Evolutionary conservation across 2,888 invertebrate species (phyloP).

Genomic region (Neocrepidodera transversa): DNA sequence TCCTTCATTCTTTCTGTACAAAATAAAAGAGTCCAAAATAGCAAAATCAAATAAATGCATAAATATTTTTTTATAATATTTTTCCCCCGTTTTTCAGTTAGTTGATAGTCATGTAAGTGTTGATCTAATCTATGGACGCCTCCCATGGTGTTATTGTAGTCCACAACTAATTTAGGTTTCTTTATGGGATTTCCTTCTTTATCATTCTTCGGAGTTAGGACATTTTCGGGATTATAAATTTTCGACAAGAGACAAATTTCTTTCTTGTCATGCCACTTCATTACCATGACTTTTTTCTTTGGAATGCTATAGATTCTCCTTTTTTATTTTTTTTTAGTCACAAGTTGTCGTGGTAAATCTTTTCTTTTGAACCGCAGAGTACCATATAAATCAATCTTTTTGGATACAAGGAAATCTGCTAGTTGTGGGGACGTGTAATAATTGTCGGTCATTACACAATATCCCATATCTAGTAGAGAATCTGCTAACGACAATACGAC

Average conservation of each 20-base stretch:
- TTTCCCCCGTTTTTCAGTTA: constrained; percentile 39
- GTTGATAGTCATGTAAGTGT: constrained; percentile 37
- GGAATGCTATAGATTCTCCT: background rate
- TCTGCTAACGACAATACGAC: too few species aligned
- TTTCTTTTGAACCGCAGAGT: background rate
- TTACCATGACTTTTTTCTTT: background rate
- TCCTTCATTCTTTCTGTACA: background rate
- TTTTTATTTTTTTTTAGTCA: background rate
- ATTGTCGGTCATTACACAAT: constrained; percentile 34
- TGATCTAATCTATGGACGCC: constrained; percentile 47
- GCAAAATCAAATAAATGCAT: constrained; percentile 41
- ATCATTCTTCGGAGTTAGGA: background rate
- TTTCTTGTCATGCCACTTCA: constrained; percentile 11
- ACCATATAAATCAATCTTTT: background rate
- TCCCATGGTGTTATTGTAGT: constrained; percentile 46
- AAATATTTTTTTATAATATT: constrained; percentile 44
- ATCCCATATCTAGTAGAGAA: constrained; percentile 41
- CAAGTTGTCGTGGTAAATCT: background rate
- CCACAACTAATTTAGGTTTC: too few species aligned
- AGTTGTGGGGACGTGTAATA: constrained; percentile 7
- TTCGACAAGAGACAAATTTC: background rate
- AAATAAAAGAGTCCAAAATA: constrained; percentile 43
- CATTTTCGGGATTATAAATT: background rate
- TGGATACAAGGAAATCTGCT: background rate
- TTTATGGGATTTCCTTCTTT: too few species aligned